Evolutionary conservation across 1,140 invertebrate genomes (phyloP).

Genomic region (Pseudobourletiella spinata): DNA sequence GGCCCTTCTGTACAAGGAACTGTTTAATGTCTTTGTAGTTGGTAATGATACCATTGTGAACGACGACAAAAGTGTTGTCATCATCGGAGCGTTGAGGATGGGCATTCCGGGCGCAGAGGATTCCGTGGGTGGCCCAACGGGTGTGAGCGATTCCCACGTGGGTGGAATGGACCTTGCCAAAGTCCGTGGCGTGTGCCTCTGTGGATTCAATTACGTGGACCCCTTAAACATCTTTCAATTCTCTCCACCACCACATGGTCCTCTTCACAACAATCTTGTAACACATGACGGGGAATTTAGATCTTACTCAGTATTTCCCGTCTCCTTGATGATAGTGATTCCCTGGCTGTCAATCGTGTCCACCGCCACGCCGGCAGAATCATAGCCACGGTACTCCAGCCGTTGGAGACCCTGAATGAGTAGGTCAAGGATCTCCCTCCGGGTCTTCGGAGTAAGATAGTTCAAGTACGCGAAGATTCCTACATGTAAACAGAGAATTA

Average conservation of each 20-base stretch:
- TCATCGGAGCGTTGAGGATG: constrained; percentile 92
- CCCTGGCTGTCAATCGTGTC: constrained; percentile 65
- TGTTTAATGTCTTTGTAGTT: constrained; percentile 99
- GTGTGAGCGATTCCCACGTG: constrained; percentile 98
- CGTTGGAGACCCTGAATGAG: constrained; percentile 92
- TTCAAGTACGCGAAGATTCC: constrained; percentile 99
- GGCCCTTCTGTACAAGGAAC: constrained; percentile 83
- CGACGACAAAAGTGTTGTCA: constrained; percentile 85
- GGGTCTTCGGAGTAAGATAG: constrained; percentile 88
- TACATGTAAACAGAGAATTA: constrained; percentile 37
- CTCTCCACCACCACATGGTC: too few relatives aligned
- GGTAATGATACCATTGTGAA: constrained; percentile 98
- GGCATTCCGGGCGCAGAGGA: constrained; percentile 83
- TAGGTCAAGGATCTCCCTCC: constrained; percentile 85
- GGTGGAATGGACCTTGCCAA: constrained; percentile 57
- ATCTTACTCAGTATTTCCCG: constrained; percentile 71
- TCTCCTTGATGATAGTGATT: constrained; percentile 79
- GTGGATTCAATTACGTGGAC: constrained; percentile 34
- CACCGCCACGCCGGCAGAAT: constrained; percentile 93
- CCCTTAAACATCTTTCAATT: too few relatives aligned
- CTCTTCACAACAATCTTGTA: too few relatives aligned
- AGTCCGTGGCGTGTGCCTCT: constrained; percentile 50
- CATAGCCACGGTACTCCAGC: constrained; percentile 97
- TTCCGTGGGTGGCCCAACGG: constrained; percentile 98
- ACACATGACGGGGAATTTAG: too few relatives aligned